Conservation (phyloP, 2,888 invertebrate genomes). For the Oscheius onirici region DNA sequence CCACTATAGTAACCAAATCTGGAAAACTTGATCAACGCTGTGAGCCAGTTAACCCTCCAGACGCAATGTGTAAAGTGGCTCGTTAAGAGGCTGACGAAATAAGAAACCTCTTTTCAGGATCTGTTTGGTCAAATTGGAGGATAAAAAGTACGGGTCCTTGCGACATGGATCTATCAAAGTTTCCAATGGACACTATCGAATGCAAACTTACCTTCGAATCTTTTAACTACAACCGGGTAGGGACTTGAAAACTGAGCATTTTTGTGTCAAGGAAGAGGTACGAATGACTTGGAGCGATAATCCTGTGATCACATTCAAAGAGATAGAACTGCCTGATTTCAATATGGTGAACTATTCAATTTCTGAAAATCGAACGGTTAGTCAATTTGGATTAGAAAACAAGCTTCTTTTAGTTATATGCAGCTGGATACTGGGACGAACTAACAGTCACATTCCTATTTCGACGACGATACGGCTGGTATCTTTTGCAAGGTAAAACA, state of each 20-base stretch:
- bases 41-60: slow-evolving; percentile 13
- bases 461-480: slow-evolving; percentile 70
- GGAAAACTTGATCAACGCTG: slow-evolving; percentile 17
- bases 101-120: slow-evolving; percentile 52
- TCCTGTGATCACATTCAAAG: slow-evolving; percentile 61
- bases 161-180: slow-evolving; percentile 66
- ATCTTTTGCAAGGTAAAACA: slow-evolving; percentile 65
- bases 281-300: slow-evolving; percentile 59
- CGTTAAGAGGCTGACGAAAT: background rate
- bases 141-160: slow-evolving; percentile 71
- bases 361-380: slow-evolving; percentile 50
- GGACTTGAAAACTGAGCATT: background rate
- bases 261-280: slow-evolving; percentile 58
- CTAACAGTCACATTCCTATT: slow-evolving; percentile 69
- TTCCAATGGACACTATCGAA: slow-evolving; percentile 68
- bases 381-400: background rate
- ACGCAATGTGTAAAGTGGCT: background rate
- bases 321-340: slow-evolving; percentile 70
- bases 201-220: slow-evolving; percentile 69
- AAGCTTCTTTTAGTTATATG: slow-evolving; percentile 52
- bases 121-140: slow-evolving; percentile 71
- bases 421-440: slow-evolving; percentile 71
- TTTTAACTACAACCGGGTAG: slow-evolving; percentile 69
- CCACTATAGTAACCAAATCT: slow-evolving; percentile 31
- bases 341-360: slow-evolving; percentile 63